Conservation (phyloP, 2,113 vertebrate genomes). For the Oncorhynchus kisutch region DNA sequence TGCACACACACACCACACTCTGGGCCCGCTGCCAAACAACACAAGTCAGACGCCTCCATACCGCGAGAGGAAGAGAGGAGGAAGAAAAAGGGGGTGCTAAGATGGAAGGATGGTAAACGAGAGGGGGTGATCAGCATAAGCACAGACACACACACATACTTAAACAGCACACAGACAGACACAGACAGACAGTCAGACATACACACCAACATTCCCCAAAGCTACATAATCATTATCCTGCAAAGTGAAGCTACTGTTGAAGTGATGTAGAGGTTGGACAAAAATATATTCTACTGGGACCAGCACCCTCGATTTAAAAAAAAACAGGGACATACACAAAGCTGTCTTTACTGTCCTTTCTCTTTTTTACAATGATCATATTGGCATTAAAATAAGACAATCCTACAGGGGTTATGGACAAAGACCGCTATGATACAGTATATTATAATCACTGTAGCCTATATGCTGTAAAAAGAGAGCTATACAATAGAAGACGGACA, state of each 20-base stretch:
- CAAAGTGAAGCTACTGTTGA: neutral
- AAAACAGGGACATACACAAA: conserved; percentile 9
- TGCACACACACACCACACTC: conserved; percentile 24
- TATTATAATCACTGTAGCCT: neutral
- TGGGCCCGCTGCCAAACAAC: conserved; percentile 40
- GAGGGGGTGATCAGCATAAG: conserved; percentile 3
- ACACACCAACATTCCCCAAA: neutral
- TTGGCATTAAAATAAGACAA: neutral
- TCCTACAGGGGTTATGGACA: neutral
- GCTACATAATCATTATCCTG: neutral
- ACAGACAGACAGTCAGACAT: neutral
- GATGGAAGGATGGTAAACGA: conserved; percentile 27
- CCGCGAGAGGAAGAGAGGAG: conserved; percentile 29
- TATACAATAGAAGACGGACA: neutral
- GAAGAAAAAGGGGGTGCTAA: conserved; percentile 33
- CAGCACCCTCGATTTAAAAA: neutral
- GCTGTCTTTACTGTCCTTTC: neutral
- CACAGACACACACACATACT: conserved; percentile 1
- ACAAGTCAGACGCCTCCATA: conserved; percentile 40
- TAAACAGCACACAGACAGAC: too few relatives aligned
- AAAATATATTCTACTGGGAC: neutral
- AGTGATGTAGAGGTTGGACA: neutral
- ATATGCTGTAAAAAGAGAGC: too few relatives aligned
- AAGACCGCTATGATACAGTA: neutral
- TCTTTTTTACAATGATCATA: neutral